These are phyloP conservation scores for Bradypodion pumilum DNA, from an alignment of 2,797 vertebrate species.

Conservation along the genomic window DNA sequence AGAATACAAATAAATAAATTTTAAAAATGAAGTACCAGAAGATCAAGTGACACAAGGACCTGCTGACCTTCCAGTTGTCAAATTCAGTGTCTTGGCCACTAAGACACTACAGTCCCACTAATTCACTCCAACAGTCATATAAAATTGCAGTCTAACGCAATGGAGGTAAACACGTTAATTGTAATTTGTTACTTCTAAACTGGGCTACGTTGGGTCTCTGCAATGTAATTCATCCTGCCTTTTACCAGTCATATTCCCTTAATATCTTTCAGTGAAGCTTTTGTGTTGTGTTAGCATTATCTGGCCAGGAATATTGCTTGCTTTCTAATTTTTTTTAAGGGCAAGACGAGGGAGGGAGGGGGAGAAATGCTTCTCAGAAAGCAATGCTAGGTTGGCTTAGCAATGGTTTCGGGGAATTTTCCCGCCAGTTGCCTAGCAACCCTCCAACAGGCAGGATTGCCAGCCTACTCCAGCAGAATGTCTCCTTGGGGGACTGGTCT, in stretches of 20 bases:
- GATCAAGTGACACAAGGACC: too few species aligned
- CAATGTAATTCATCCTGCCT: background rate
- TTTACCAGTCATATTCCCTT: background rate
- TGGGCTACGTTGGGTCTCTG: too few species aligned
- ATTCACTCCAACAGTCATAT: too few species aligned
- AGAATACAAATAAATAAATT: too few species aligned
- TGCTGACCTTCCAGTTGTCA: too few species aligned
- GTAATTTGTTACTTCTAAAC: too few species aligned
- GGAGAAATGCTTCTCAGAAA: background rate
- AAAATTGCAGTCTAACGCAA: too few species aligned
- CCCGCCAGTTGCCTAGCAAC: slow-evolving; percentile 14
- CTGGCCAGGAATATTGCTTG: background rate
- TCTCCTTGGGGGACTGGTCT: background rate
- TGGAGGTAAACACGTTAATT: too few species aligned
- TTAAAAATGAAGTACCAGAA: too few species aligned
- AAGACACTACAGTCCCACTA: too few species aligned
- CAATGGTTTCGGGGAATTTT: background rate
- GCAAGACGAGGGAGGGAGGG: background rate
- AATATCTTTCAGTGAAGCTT: background rate
- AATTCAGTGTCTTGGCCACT: too few species aligned
- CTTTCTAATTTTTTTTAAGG: background rate
- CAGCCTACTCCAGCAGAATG: background rate
- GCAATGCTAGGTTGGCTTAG: background rate
- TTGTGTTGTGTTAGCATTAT: background rate
- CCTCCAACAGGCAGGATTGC: background rate